Evolutionary conservation across 2,797 vertebrate species (phyloP).

Genomic region (Sphaeramia orbicularis): DNA sequence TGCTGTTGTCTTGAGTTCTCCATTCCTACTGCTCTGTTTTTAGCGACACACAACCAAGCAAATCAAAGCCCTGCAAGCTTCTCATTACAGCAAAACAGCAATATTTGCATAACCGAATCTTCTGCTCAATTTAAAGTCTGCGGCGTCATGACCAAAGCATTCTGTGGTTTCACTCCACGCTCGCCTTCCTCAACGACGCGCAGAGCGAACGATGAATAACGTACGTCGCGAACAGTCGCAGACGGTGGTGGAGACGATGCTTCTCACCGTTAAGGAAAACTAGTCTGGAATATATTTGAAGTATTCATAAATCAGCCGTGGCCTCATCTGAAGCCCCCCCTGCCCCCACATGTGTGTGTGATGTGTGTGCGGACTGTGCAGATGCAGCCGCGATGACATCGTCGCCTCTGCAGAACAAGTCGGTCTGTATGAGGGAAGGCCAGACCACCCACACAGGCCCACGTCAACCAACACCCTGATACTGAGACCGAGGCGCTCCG

Average conservation of each 20-base stretch:
- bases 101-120: slow-evolving; percentile 62
- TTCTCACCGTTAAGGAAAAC: slow-evolving; percentile 29
- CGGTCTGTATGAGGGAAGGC: slow-evolving; percentile 27
- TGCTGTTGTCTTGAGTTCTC: too few species aligned
- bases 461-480: slow-evolving; percentile 20
- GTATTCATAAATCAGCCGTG: slow-evolving; percentile 51
- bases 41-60: slow-evolving; percentile 1
- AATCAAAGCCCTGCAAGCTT: slow-evolving; percentile 30
- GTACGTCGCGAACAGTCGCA: slow-evolving; percentile 14
- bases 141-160: slow-evolving; percentile 25
- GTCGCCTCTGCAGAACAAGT: slow-evolving; percentile 34
- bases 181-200: slow-evolving; percentile 41
- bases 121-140: slow-evolving; percentile 56
- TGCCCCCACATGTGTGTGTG: slow-evolving; percentile 37
- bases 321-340: slow-evolving; percentile 27
- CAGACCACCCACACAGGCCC: slow-evolving; percentile 64
- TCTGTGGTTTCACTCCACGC: slow-evolving; percentile 21
- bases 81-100: slow-evolving; percentile 51
- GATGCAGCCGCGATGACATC: slow-evolving; percentile 46
- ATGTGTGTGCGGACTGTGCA: slow-evolving; percentile 30
- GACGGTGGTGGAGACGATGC: slow-evolving; percentile 26
- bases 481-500: slow-evolving; percentile 14
- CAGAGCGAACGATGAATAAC: slow-evolving; percentile 34
- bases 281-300: slow-evolving; percentile 50
- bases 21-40: too few species aligned